Base-by-base conservation (phyloP, 1,140 invertebrate genomes). In the Idris sp. region DNA sequence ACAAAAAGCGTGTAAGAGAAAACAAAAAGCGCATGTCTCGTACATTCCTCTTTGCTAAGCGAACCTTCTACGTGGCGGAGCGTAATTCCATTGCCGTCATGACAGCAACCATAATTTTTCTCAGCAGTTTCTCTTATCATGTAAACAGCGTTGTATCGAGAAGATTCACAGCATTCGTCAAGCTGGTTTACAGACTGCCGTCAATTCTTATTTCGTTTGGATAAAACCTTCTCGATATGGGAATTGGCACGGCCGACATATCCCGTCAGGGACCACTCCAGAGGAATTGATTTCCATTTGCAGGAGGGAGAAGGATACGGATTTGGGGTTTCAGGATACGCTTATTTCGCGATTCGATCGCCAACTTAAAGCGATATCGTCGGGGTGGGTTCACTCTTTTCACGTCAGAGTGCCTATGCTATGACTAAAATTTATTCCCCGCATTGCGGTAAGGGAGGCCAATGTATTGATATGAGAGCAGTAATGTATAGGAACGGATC, bases 381-480 rank as follows among this genome's bases (percentile, higher is more conserved):
- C 4, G 40, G 28, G 19, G 33, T 51, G 46, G 33, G 59, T 40
- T 53, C 31, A 41, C 49, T 40, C 56, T 54, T 53, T 31, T 14
- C 41, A 14, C 10, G 19, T 2, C 13, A 33, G 25, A 36, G 31
- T 46, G 8, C 31, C 38, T 19, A 44, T 33, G 68, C 68, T 71
- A 74, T 76, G 62, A 73, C 64, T 69, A 59, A 74, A 75, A 80
- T 80, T 76, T 78, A 80, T 78, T 74, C 62, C 71, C 46, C 49
- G 72, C 64, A 58, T 44, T 64, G 69, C 53, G 40, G 64, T 46
- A 44, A 58, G 41, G 36, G 48, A 61, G 48, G 15, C 28, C 48
- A 31, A 40, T 61, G 56, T 54, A 56, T 61, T 22, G 65, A 54
- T 53, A 68, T 61, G 36, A 15, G 36, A 4, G 16, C 18, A 48